A percentile compares a stretch with the other conserved stretches of the same genome.
phyloP scores from a whole-genome alignment of 2,113 vertebrate genomes.

The Casuarius casuarius region DNA sequence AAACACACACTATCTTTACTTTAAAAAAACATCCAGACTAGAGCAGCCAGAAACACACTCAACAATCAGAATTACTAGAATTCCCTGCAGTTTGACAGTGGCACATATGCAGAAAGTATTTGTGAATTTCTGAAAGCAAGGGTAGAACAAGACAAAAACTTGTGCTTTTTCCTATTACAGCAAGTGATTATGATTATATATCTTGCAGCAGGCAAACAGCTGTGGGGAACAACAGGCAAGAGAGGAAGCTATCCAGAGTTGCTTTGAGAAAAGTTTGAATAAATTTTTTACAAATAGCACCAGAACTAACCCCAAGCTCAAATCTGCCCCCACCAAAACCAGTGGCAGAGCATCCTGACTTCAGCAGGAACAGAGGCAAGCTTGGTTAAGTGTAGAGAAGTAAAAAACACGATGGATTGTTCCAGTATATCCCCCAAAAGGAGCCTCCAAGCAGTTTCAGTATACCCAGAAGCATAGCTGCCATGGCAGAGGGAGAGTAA shows the following conservation, averaged over 20 bases:
- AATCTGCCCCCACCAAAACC: background rate
- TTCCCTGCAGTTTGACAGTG: constrained; percentile 20
- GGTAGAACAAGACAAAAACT: constrained; percentile 20
- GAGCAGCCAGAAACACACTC: constrained; percentile 28
- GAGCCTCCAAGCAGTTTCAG: background rate
- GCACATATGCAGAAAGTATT: constrained; percentile 20
- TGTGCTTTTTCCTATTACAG: constrained; percentile 59
- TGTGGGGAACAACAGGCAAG: background rate
- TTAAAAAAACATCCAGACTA: background rate
- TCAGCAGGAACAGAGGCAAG: background rate
- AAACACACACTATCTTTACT: constrained; percentile 15
- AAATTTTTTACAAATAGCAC: constrained; percentile 66
- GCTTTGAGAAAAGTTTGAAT: constrained; percentile 9
- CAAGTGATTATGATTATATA: constrained; percentile 2
- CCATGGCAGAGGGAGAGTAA: background rate
- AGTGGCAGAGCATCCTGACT: background rate
- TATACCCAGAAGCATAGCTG: background rate
- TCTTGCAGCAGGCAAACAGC: constrained; percentile 14
- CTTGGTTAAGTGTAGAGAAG: constrained; percentile 36
- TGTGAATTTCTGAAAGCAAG: constrained; percentile 7
- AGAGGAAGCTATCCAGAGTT: constrained; percentile 7
- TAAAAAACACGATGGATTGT: constrained; percentile 22
- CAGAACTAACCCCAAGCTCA: constrained; percentile 43
- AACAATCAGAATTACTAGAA: constrained; percentile 9
- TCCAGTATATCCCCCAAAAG: background rate